A percentile compares a stretch with the other conserved stretches of the same genome.
phyloP scores from a whole-genome alignment of 2,113 vertebrate genomes.

The Hippolais icterina region DNA sequence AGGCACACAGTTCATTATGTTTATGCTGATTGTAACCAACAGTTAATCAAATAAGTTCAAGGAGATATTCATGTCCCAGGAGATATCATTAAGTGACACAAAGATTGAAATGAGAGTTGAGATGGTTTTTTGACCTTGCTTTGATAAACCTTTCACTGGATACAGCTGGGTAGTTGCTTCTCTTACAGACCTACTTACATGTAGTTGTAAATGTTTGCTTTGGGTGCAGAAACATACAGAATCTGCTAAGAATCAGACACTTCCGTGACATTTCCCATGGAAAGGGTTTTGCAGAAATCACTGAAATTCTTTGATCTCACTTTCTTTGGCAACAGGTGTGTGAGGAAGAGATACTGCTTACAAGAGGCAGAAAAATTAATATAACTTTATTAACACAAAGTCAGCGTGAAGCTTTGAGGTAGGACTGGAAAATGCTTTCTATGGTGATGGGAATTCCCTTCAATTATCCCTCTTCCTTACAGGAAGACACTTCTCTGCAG shows the following conservation, averaged over 20 bases:
- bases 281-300: neutral
- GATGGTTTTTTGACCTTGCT: neutral
- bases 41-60: neutral
- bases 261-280: neutral
- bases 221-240: neutral
- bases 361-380: neutral
- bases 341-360: neutral
- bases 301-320: neutral
- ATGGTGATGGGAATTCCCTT: neutral
- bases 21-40: neutral
- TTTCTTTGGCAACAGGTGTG: neutral
- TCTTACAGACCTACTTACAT: neutral
- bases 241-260: neutral
- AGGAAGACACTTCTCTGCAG: neutral
- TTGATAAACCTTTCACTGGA: neutral
- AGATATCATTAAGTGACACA: neutral
- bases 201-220: neutral
- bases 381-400: neutral
- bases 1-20: neutral
- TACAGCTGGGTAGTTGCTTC: neutral
- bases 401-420: neutral
- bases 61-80: neutral
- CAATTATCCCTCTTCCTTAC: neutral
- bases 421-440: neutral
- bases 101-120: neutral